Evolutionary conservation across 2,113 vertebrate species (phyloP).

Genomic region (Pluvialis apricaria): DNA sequence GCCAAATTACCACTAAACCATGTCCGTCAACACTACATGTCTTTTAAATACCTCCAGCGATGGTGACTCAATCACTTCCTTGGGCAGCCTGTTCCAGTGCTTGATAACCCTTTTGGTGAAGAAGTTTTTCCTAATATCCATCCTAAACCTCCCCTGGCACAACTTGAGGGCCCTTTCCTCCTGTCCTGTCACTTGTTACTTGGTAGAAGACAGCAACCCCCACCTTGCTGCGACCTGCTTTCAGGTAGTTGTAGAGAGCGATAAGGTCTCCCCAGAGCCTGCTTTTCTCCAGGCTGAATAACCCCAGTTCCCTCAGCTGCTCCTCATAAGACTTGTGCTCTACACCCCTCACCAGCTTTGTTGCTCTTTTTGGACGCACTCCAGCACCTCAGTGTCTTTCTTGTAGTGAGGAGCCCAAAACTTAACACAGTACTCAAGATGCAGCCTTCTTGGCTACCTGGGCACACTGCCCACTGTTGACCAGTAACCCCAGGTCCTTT

Average conservation of each 20-base stretch:
- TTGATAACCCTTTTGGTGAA: not conserved
- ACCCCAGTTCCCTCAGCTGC: not conserved
- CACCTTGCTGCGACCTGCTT: not conserved
- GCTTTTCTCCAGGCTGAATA: not conserved
- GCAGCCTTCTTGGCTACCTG: not conserved
- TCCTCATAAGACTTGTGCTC: not conserved
- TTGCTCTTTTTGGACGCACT: not conserved
- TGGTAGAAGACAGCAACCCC: not conserved
- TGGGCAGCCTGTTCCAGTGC: not conserved
- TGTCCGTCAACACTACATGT: not conserved
- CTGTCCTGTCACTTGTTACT: not conserved
- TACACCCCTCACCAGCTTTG: not conserved
- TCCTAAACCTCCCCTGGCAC: not conserved
- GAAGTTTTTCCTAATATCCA: not conserved
- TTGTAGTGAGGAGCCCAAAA: not conserved
- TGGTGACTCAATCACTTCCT: not conserved
- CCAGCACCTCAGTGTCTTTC: not conserved
- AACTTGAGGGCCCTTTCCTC: not conserved
- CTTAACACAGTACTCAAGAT: not conserved
- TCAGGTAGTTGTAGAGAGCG: not conserved
- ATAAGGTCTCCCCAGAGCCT: not conserved
- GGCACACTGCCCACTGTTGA: not conserved
- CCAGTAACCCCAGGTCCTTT: not conserved
- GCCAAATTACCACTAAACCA: not conserved
- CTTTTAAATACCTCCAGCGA: not conserved